Percentiles rank a stretch among this genome's conserved stretches.
These are phyloP conservation scores for Addax nasomaculatus DNA, from an alignment of 2,113 vertebrate species.

Conservation along the genomic window DNA sequence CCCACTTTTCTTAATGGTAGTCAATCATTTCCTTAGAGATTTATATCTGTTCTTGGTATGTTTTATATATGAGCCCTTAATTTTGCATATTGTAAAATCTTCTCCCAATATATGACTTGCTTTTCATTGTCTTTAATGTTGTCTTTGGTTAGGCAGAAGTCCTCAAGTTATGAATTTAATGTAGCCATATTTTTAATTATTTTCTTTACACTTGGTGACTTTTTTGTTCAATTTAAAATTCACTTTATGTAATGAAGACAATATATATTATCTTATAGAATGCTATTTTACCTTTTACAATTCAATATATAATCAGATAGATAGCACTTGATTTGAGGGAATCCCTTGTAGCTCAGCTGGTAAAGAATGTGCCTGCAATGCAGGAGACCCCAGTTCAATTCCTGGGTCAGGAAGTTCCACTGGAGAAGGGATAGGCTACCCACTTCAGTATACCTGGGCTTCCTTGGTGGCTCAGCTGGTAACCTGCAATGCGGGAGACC, in stretches of 20 bases:
- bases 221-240: slow-evolving; percentile 35
- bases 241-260: background rate
- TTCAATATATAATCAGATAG: background rate
- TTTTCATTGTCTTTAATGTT: background rate
- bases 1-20: background rate
- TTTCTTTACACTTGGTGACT: background rate
- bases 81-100: background rate
- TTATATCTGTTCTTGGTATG: background rate
- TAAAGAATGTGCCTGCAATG: background rate
- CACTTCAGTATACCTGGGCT: background rate
- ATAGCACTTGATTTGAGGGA: background rate
- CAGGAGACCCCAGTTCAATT: background rate
- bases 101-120: background rate
- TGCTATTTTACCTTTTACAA: background rate
- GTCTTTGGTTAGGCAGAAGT: background rate
- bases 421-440: background rate
- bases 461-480: background rate
- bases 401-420: background rate
- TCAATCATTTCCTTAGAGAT: background rate
- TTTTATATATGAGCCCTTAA: background rate
- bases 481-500: background rate
- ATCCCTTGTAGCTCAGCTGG: background rate
- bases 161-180: background rate
- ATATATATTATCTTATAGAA: background rate
- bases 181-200: background rate